A percentile compares a stretch with the other conserved stretches of the same genome.
Evolutionary conservation across 2,888 invertebrate genomes (phyloP).

Genomic region (Agrenia bidenticulata): DNA sequence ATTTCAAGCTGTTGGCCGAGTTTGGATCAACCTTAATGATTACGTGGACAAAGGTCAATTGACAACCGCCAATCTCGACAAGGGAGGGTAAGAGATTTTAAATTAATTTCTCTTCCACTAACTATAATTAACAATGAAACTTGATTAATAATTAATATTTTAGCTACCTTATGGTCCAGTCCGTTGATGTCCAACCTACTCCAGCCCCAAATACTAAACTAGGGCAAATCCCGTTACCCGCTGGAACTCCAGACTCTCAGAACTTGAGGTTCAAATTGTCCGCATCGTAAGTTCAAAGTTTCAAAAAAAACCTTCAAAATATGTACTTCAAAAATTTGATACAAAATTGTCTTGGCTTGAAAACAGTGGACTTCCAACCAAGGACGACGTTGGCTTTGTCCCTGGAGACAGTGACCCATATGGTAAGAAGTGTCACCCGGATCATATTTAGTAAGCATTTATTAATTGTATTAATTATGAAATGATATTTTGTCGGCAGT

Average conservation of each 20-base stretch:
- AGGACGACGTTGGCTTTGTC: conserved; percentile 37
- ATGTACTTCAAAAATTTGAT: not conserved
- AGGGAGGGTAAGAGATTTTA: conserved; percentile 44
- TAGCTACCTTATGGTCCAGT: conserved; percentile 38
- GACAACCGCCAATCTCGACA: conserved; percentile 44
- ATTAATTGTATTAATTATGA: not conserved
- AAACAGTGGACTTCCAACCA: conserved; percentile 34
- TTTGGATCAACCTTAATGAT: conserved; percentile 46
- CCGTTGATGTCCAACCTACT: conserved; percentile 25
- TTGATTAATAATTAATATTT: conserved; percentile 9
- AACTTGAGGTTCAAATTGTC: conserved; percentile 37
- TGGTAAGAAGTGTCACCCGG: conserved; percentile 12
- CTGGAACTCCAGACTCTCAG: conserved; percentile 34
- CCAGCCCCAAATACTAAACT: conserved; percentile 12
- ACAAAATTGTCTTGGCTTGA: not conserved
- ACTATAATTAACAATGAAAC: not conserved
- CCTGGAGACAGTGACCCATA: conserved; percentile 41
- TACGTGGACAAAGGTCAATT: conserved; percentile 48
- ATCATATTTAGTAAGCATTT: not conserved
- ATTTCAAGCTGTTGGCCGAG: conserved; percentile 40
- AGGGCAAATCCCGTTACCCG: conserved; percentile 29
- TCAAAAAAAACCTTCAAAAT: not conserved
- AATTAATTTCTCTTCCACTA: conserved; percentile 7
- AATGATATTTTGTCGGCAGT: conserved; percentile 27
- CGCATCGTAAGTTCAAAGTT: conserved; percentile 24